phyloP scores from a whole-genome alignment of 2,888 invertebrate species.

The Acanthoscelides obtectus region DNA sequence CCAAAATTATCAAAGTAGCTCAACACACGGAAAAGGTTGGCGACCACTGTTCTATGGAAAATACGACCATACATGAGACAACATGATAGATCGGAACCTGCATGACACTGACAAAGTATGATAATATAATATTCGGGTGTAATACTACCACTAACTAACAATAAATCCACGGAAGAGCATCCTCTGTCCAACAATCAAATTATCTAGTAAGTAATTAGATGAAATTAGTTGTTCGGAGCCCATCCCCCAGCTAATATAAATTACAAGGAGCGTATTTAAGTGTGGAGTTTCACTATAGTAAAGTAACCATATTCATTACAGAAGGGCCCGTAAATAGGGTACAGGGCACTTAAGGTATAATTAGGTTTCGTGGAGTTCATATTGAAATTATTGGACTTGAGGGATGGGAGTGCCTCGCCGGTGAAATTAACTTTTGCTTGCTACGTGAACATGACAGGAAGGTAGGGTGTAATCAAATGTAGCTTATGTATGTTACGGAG shows the following conservation, averaged over 20 bases:
- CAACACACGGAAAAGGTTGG: no score
- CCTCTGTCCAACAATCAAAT: not conserved
- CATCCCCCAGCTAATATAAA: not conserved
- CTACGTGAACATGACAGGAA: not conserved
- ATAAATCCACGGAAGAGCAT: not conserved
- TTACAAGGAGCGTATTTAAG: not conserved
- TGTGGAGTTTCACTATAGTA: not conserved
- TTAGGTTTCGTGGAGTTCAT: not conserved
- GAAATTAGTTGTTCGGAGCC: not conserved
- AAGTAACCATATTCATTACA: not conserved
- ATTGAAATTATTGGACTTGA: not conserved
- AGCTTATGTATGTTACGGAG: not conserved
- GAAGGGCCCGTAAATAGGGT: not conserved
- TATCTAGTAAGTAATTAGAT: not conserved
- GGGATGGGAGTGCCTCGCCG: not conserved
- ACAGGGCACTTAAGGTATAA: not conserved
- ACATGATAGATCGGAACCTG: no score
- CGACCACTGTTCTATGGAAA: no score
- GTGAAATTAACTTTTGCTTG: not conserved
- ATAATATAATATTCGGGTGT: not conserved
- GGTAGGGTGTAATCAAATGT: not conserved
- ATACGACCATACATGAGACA: no score
- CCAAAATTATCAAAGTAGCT: no score
- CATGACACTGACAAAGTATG: not conserved
- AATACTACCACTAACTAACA: not conserved